phyloP scores from a whole-genome alignment of 2,797 vertebrate species.

The Yasuhikotakia modesta region DNA sequence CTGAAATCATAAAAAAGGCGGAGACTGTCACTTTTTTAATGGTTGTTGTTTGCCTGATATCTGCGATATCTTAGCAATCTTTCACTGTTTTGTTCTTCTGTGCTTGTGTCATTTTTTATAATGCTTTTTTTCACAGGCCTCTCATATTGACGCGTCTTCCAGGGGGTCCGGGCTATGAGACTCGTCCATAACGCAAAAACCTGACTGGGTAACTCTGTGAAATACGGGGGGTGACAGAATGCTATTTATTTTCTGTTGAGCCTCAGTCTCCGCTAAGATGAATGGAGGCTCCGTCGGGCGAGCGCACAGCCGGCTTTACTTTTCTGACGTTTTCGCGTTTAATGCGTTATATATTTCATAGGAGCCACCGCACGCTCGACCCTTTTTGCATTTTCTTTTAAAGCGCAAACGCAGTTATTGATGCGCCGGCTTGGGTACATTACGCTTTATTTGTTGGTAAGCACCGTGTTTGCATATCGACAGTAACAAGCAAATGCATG shows the following conservation, averaged over 20 bases:
- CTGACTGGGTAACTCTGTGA: slow-evolving; percentile 79
- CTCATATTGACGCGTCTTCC: slow-evolving; percentile 52
- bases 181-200: slow-evolving; percentile 71
- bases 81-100: slow-evolving; percentile 44
- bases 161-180: slow-evolving; percentile 67
- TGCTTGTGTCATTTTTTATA: slow-evolving; percentile 50
- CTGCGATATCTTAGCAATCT: slow-evolving; percentile 32
- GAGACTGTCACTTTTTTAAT: slow-evolving; percentile 26
- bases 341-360: slow-evolving; percentile 82
- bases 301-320: slow-evolving; percentile 80
- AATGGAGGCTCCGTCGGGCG: slow-evolving; percentile 75
- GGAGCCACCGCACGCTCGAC: slow-evolving; percentile 70
- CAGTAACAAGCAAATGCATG: slow-evolving; percentile 99
- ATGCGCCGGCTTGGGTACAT: slow-evolving; percentile 93
- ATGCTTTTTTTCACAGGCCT: slow-evolving; percentile 42
- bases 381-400: slow-evolving; percentile 91
- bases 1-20: slow-evolving; percentile 26
- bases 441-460: slow-evolving; percentile 99
- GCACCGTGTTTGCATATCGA: slow-evolving; percentile 99
- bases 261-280: slow-evolving; percentile 73
- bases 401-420: slow-evolving; percentile 92
- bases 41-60: slow-evolving; percentile 47
- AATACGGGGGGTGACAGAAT: slow-evolving; percentile 72
- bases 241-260: slow-evolving; percentile 78
- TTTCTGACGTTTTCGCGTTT: slow-evolving; percentile 85